These are phyloP conservation scores for Parochlus steinenii DNA, from an alignment of 2,888 invertebrate genomes.

Conservation along the genomic window DNA sequence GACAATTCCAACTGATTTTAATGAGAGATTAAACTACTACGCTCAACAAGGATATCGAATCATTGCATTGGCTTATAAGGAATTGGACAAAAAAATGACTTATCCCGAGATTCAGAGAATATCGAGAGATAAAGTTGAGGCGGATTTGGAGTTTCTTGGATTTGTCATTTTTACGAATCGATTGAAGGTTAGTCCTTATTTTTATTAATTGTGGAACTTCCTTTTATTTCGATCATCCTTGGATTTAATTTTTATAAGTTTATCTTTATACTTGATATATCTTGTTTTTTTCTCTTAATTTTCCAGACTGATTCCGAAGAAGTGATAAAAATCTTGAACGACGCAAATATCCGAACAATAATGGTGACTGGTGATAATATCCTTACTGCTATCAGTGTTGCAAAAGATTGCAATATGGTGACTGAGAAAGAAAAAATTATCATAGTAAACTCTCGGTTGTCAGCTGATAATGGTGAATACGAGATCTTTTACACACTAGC, in stretches of 20 bases:
- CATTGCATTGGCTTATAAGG: slow-evolving; percentile 69
- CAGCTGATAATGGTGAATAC: slow-evolving; percentile 4
- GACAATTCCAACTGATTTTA: slow-evolving; percentile 63
- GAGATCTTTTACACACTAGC: slow-evolving; percentile 12
- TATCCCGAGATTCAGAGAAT: slow-evolving; percentile 59
- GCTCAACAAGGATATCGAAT: slow-evolving; percentile 89
- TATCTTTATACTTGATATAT: too few species aligned
- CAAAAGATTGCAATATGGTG: slow-evolving; percentile 78
- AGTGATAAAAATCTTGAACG: slow-evolving; percentile 59
- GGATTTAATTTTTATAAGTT: too few species aligned
- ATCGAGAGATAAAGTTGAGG: slow-evolving; percentile 63
- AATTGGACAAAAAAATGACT: slow-evolving; percentile 45
- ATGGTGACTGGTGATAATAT: slow-evolving; percentile 96
- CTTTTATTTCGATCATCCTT: too few species aligned
- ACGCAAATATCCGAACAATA: slow-evolving; percentile 78
- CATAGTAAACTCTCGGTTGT: slow-evolving; percentile 24
- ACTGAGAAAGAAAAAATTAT: slow-evolving; percentile 34
- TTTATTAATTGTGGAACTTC: too few species aligned
- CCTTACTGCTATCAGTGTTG: slow-evolving; percentile 84
- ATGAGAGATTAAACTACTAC: slow-evolving; percentile 60
- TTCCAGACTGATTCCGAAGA: slow-evolving; percentile 77
- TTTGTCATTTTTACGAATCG: slow-evolving; percentile 91
- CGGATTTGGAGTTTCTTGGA: slow-evolving; percentile 65
- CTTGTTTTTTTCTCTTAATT: too few species aligned
- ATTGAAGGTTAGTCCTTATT: too few species aligned